Percentiles rank a stretch among this genome's conserved stretches.
Conservation (phyloP, 1,140 invertebrate genomes). For the Drosophila sp. region DNA sequence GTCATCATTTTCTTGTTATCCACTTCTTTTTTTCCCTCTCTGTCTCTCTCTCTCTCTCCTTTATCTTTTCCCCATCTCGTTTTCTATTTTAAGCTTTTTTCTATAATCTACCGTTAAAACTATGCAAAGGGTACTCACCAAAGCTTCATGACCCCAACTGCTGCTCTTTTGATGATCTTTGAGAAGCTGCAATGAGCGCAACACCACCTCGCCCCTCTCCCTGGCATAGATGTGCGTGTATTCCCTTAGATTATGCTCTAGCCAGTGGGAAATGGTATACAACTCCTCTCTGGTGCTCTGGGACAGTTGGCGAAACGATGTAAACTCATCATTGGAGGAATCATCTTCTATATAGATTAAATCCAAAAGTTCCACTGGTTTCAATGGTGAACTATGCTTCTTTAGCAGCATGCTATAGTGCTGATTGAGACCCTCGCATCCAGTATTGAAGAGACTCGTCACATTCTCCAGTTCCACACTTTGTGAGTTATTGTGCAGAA, state of each 20-base stretch:
- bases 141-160: conserved; percentile 86
- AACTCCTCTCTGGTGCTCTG: conserved; percentile 86
- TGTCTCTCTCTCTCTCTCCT: neutral
- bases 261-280: conserved; percentile 92
- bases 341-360: conserved; percentile 94
- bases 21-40: neutral
- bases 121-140: conserved; percentile 55
- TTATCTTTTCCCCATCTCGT: neutral
- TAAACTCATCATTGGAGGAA: conserved; percentile 84
- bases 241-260: conserved; percentile 90
- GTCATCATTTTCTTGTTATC: neutral
- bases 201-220: conserved; percentile 90
- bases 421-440: conserved; percentile 87
- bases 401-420: conserved; percentile 94
- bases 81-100: neutral
- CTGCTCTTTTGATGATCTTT: conserved; percentile 92
- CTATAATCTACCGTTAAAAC: conserved; percentile 28
- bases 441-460: conserved; percentile 85
- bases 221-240: conserved; percentile 92
- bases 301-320: conserved; percentile 78
- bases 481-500: conserved; percentile 96
- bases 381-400: conserved; percentile 93
- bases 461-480: conserved; percentile 97
- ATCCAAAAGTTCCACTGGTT: conserved; percentile 93
- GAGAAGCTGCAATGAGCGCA: conserved; percentile 89